phyloP scores from a whole-genome alignment of 2,797 vertebrate species.

The Moxostoma hubbsi region DNA sequence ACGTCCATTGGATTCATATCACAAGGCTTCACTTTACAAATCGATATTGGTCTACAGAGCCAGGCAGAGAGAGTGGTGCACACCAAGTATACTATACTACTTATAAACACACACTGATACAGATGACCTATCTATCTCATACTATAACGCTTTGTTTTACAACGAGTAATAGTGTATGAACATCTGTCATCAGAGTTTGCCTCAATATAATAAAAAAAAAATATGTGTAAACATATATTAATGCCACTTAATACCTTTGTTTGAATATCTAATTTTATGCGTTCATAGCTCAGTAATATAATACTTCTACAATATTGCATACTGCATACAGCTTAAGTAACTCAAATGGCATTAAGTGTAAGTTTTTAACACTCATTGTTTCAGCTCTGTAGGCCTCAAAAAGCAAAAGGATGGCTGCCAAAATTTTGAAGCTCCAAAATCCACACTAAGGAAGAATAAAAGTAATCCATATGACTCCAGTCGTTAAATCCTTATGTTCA shows the following conservation, averaged over 20 bases:
- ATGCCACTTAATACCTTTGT: not conserved
- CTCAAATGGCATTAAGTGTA: too few relatives aligned
- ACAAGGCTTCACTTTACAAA: conserved; percentile 68
- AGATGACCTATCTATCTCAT: conserved; percentile 20
- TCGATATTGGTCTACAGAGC: conserved; percentile 73
- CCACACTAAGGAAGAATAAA: too few relatives aligned
- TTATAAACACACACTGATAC: not conserved
- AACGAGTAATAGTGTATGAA: conserved; percentile 10
- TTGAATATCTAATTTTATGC: not conserved
- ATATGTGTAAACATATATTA: too few relatives aligned
- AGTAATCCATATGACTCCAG: too few relatives aligned
- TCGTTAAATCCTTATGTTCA: too few relatives aligned
- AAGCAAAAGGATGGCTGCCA: too few relatives aligned
- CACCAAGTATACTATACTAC: conserved; percentile 53
- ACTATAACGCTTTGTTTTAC: conserved; percentile 7
- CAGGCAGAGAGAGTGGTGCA: conserved; percentile 74
- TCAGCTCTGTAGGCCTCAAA: too few relatives aligned
- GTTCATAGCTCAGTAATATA: not conserved
- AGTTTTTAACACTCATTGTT: too few relatives aligned
- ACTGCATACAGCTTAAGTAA: not conserved
- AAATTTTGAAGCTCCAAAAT: too few relatives aligned
- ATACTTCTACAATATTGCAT: not conserved
- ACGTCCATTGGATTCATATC: conserved; percentile 60
- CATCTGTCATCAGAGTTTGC: not conserved
- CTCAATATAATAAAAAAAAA: not conserved